These are phyloP conservation scores for Musca vetustissima DNA, from an alignment of 1,140 invertebrate genomes.

Conservation along the genomic window DNA sequence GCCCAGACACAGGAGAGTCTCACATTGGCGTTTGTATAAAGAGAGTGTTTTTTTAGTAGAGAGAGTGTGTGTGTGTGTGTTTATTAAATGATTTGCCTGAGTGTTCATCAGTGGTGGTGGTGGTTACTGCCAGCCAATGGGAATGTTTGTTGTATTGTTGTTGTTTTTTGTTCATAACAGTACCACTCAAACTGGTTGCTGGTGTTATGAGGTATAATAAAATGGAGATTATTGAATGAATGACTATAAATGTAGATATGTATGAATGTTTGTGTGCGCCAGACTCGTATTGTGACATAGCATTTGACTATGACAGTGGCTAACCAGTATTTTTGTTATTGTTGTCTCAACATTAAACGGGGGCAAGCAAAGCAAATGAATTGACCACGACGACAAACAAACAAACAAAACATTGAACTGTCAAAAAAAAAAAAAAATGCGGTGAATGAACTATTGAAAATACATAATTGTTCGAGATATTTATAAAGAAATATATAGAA, in stretches of 20 bases:
- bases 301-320: conserved; percentile 18
- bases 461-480: background rate
- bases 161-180: conserved; percentile 11
- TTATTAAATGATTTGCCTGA: too few species aligned
- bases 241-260: background rate
- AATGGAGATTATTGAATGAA: too few species aligned
- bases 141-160: conserved; percentile 25
- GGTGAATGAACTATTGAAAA: conserved; percentile 20
- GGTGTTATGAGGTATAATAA: too few species aligned
- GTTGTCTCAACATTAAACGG: too few species aligned
- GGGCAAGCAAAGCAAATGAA: too few species aligned
- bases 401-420: conserved; percentile 14
- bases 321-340: conserved; percentile 15
- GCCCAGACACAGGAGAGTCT: too few species aligned
- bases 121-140: conserved; percentile 45
- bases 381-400: background rate
- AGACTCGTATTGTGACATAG: conserved; percentile 5
- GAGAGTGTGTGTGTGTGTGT: background rate
- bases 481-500: background rate
- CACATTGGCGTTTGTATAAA: too few species aligned
- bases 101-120: too few species aligned
- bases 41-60: background rate
- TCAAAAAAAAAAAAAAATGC: too few species aligned
- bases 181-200: background rate
- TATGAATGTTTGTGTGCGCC: background rate